Evolutionary conservation across 2,797 vertebrate species (phyloP), one percentile per base, ranked within the genome.

Genomic region (Eulemur mongoz): DNA sequence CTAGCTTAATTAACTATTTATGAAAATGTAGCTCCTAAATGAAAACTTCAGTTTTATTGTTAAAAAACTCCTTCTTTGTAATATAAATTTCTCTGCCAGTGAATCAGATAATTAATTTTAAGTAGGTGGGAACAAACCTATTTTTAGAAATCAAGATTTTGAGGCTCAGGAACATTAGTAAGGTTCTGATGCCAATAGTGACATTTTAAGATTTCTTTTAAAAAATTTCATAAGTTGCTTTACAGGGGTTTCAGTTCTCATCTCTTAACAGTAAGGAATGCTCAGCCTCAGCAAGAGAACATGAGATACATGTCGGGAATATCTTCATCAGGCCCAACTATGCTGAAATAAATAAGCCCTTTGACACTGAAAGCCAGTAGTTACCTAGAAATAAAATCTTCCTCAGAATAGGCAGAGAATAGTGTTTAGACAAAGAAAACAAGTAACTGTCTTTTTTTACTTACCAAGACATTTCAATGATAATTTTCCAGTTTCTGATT

Each of bases 141-240:
- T 86, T 94, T 97, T 93, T 94, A 94, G 80, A 91, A 93, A 93
- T 45, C 18, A 89, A 81, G 70, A 79, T 87, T 90, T 85, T 95
- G 75, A 84, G 40, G 17, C 83, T 73, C 38, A 89, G 20, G 25
- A 43, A 92, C 94, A 65, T 91, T 80, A 69, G 9, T 40, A 87
- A 80, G 40, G 35, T 75, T 96, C 38, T 79, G 45, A 92, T 81
- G 52, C 48, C 65, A 96, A 79, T 1, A 76, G 59, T 92, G 73
- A 96, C 50, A 84, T 94, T 80, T 92, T 69, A 52, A 88, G 52
- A 78, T 81, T 79, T 65, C 40, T 81, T 88, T 82, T 87, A 52
- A 67, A 88, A 32, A 61, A 92, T 69, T 91, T 89, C 73, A 43
- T 75, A 88, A 91, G 50, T 43, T 72, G 61, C n/a, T 76, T 63